Conservation (phyloP, 92 coral and sea anemone species). For the Umimayanthus kanabou region DNA sequence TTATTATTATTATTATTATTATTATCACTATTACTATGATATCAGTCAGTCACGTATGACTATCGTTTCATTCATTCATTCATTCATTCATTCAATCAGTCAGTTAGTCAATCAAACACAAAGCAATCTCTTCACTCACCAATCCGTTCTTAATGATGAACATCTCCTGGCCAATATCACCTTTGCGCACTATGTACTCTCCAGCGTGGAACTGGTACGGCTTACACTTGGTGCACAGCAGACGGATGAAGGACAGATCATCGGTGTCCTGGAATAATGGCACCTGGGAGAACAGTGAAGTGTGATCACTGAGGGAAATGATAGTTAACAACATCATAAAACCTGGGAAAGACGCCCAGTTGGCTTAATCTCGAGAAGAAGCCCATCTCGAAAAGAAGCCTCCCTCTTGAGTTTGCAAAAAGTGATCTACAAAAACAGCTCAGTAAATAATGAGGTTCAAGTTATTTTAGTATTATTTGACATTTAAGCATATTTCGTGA, state of each 20-base stretch:
- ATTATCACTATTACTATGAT: too few relatives aligned
- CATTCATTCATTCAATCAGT: neutral
- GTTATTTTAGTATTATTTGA: too few relatives aligned
- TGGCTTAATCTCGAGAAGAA: too few relatives aligned
- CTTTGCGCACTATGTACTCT: slow-evolving; percentile 84
- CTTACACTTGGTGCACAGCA: slow-evolving; percentile 74
- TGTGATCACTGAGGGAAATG: neutral
- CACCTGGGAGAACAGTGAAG: slow-evolving; percentile 45
- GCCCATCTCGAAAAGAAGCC: too few relatives aligned
- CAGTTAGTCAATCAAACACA: neutral
- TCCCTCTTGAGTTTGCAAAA: too few relatives aligned
- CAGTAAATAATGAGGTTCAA: too few relatives aligned
- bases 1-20: too few relatives aligned
- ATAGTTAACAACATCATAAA: neutral
- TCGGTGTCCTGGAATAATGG: slow-evolving; percentile 66
- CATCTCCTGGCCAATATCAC: slow-evolving; percentile 91
- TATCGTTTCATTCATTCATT: neutral
- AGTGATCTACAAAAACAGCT: too few relatives aligned
- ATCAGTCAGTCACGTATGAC: neutral
- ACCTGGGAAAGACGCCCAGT: neutral
- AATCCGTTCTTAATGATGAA: slow-evolving; percentile 74
- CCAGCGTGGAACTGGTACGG: slow-evolving; percentile 72
- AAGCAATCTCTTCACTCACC: slow-evolving; percentile 46
- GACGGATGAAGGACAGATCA: slow-evolving; percentile 68
- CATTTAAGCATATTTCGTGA: too few relatives aligned